Evolutionary conservation across 2,113 vertebrate genomes (phyloP), one percentile per base, ranked within the genome.

Genomic region (Perca fluviatilis): DNA sequence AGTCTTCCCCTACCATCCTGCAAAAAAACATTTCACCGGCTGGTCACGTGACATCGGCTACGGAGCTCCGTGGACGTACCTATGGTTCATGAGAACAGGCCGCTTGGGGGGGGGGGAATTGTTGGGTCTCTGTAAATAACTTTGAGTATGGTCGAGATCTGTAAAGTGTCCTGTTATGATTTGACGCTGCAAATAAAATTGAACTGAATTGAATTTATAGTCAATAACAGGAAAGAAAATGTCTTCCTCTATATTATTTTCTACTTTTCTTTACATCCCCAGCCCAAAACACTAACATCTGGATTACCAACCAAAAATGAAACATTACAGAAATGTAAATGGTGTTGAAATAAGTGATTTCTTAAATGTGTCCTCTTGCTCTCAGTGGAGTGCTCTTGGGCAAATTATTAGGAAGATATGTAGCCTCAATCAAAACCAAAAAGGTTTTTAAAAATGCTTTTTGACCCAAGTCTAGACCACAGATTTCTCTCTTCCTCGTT

Each of bases 391-490:
- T 33, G 46, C 43, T 9, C 5, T 23, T 11, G 56, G 27, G 21
- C 8, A 49, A 69, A 69, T 25, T 15, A 61, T 27, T 10, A 27
- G 19, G 18, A 18, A 68, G 27, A 50, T 57, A 30, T 50, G 18
- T 36, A 10, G 4, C 13, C 57, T 56, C 19, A 53, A 68, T 6
- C 6, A 5, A 61, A 78, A 61, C n/a, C 47, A 19, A 43, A 73
- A 66, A 77, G 67, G 46, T 46, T 65, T 60, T 16, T 12, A 1
- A 65, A 58, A 82, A 56, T 19, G n/a, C 18, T 11, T 65, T 58
- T 15, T 66, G 40, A 70, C 30, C 36, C 2, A n/a, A 33, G 33
- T 64, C 13, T 61, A 23, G n/a, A 30, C 30, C 2, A 6, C 21
- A 36, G 13, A 16, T 64, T 43, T 49, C 43, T 76, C 4, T 53